Evolutionary conservation across 2,888 invertebrate species (phyloP).

Genomic region (Chouioia cunea): DNA sequence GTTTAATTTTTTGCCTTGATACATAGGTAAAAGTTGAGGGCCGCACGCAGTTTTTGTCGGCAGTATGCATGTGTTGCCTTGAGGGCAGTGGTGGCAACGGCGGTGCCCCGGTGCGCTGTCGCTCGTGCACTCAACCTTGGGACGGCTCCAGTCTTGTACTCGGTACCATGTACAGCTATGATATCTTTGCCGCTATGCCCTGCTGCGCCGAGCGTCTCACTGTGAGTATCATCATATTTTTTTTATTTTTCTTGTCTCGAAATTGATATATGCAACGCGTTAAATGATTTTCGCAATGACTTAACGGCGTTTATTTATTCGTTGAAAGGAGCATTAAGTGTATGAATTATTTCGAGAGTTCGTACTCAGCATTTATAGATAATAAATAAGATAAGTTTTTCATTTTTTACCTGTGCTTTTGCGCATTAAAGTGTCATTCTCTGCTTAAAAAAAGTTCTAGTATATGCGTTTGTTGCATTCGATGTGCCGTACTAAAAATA

Average conservation of each 20-base stretch:
- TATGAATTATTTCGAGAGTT: no score
- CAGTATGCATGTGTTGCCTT: constrained; percentile 94
- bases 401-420: no score
- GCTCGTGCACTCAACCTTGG: constrained; percentile 89
- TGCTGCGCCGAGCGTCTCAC: constrained; percentile 94
- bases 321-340: no score
- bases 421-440: no score
- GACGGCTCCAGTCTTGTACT: constrained; percentile 93
- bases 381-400: no score
- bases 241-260: not conserved
- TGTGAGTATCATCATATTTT: constrained; percentile 70
- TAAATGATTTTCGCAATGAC: no score
- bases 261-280: no score
- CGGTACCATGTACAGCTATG: constrained; percentile 98
- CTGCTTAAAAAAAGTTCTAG: no score
- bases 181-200: constrained; percentile 97
- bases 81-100: constrained; percentile 77
- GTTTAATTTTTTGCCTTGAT: not conserved
- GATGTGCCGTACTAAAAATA: no score
- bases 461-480: no score
- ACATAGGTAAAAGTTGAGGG: constrained; percentile 90
- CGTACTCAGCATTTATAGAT: no score
- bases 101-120: constrained; percentile 83
- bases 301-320: no score
- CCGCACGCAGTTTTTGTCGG: constrained; percentile 89